Evolutionary conservation across 2,888 invertebrate species (phyloP).

Genomic region (Zaprionus lineosus): DNA sequence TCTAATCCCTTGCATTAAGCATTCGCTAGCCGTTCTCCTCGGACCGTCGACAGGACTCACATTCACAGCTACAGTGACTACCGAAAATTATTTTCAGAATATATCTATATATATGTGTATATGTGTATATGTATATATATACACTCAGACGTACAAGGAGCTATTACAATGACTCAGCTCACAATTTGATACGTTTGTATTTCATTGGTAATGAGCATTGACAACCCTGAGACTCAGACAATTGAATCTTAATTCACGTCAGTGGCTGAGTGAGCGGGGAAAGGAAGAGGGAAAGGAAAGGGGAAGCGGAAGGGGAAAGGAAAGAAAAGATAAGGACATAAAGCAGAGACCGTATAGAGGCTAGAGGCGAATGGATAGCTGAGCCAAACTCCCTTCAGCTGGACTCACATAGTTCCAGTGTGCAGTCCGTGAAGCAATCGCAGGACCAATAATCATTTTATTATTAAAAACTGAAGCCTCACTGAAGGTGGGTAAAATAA

Average conservation of each 20-base stretch:
- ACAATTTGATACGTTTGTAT: slow-evolving; percentile 58
- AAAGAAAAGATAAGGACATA: neutral
- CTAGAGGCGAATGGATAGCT: no score
- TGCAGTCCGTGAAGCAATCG: slow-evolving; percentile 63
- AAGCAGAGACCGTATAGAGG: no score
- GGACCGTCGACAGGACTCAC: neutral
- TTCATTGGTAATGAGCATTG: slow-evolving; percentile 70
- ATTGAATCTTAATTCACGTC: slow-evolving; percentile 71
- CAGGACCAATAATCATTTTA: slow-evolving; percentile 68
- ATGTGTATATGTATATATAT: slow-evolving; percentile 5
- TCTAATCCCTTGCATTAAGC: slow-evolving; percentile 55
- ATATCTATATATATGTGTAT: no score
- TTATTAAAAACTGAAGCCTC: slow-evolving; percentile 42
- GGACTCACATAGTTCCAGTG: neutral
- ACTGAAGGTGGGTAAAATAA: no score
- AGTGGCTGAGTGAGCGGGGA: no score
- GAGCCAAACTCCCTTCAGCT: slow-evolving; percentile 35
- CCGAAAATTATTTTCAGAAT: slow-evolving; percentile 50
- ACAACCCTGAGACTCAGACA: slow-evolving; percentile 72
- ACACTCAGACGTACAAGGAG: neutral
- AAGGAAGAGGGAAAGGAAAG: slow-evolving; percentile 16
- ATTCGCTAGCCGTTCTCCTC: slow-evolving; percentile 13
- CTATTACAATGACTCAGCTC: slow-evolving; percentile 35
- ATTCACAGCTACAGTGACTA: slow-evolving; percentile 23
- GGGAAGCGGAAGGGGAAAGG: neutral